Percentiles rank a stretch among this genome's conserved stretches.
These are phyloP conservation scores for Lycocorax pyrrhopterus DNA, from an alignment of 2,113 vertebrate species.

Conservation along the genomic window DNA sequence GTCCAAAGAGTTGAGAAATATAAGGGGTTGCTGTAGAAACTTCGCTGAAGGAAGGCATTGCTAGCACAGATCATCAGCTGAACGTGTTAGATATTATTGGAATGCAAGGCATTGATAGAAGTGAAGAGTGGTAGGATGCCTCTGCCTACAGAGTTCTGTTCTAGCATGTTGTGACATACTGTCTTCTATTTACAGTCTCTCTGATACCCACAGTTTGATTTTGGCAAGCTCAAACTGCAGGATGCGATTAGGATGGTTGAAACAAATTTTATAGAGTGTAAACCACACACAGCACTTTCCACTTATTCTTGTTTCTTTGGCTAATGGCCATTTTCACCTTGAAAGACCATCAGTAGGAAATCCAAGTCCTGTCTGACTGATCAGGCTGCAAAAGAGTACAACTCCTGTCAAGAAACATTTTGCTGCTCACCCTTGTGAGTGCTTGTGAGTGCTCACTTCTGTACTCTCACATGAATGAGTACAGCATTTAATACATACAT, in stretches of 20 bases:
- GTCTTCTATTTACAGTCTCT: background rate
- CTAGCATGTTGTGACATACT: background rate
- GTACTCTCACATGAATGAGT: background rate
- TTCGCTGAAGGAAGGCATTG: background rate
- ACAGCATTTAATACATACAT: fast-evolving
- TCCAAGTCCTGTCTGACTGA: background rate
- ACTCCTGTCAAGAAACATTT: background rate
- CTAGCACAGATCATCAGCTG: background rate
- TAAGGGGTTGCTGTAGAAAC: background rate
- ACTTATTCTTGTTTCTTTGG: background rate
- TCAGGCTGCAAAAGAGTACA: background rate
- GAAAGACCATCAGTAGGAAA: background rate
- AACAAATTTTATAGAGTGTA: background rate
- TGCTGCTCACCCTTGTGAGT: background rate
- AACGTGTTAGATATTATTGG: background rate
- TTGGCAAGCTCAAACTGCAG: background rate
- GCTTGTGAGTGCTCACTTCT: background rate
- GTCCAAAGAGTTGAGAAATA: background rate
- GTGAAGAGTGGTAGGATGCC: background rate
- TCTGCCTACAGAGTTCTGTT: background rate
- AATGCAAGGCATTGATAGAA: background rate
- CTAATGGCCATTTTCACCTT: background rate
- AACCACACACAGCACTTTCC: background rate
- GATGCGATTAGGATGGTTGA: background rate
- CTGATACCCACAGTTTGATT: background rate